Percentiles rank a stretch among this genome's conserved stretches.
Conservation (phyloP, 2,113 vertebrate species). For the Nerophis ophidion region DNA sequence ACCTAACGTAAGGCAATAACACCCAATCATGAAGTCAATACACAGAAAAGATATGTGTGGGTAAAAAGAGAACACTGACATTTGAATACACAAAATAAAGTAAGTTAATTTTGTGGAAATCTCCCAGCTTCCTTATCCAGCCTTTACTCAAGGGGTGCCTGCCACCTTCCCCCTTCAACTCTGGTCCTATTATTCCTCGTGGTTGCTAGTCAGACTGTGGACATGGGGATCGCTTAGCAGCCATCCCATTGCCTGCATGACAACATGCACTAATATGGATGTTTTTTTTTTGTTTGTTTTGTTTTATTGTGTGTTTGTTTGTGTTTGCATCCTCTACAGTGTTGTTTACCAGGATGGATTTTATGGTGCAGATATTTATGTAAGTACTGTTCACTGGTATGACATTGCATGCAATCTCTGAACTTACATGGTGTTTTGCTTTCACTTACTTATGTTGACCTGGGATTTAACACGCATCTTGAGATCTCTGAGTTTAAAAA, state of each 20-base stretch:
- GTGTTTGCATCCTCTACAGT: slow-evolving; percentile 87
- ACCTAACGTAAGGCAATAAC: too few relatives aligned
- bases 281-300: slow-evolving; percentile 57
- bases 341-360: slow-evolving; percentile 99
- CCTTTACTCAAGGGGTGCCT: slow-evolving; percentile 8
- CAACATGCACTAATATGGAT: slow-evolving; percentile 86
- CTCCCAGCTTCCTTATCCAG: slow-evolving; percentile 40
- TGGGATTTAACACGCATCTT: not conserved
- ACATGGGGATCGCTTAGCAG: slow-evolving; percentile 62
- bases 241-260: slow-evolving; percentile 75
- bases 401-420: slow-evolving; percentile 65
- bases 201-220: slow-evolving; percentile 41
- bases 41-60: too few relatives aligned
- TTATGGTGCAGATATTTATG: slow-evolving; percentile 99
- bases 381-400: slow-evolving; percentile 85
- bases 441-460: not conserved
- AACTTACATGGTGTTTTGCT: slow-evolving; percentile 10
- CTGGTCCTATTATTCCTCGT: slow-evolving; percentile 15
- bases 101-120: not conserved
- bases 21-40: too few relatives aligned
- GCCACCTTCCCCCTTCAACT: slow-evolving; percentile 9
- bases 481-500: not conserved
- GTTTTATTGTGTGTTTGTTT: slow-evolving; percentile 70
- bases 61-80: too few relatives aligned
- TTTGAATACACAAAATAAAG: too few relatives aligned